Evolutionary conservation across 2,113 vertebrate genomes (phyloP).

Genomic region (Spea bombifrons): DNA sequence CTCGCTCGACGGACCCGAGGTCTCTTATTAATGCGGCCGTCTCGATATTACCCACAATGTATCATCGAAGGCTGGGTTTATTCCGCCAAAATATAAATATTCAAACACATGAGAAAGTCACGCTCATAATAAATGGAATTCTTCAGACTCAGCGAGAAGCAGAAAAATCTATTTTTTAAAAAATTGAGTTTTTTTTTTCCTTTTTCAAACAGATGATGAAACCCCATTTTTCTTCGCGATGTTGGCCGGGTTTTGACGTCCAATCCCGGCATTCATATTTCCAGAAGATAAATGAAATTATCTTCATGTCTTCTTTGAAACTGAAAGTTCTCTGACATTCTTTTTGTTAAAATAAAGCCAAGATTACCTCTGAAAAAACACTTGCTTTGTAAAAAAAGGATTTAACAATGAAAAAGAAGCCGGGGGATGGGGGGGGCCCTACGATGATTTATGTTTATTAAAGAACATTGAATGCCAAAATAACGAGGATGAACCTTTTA

Average conservation of each 20-base stretch:
- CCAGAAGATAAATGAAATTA: neutral
- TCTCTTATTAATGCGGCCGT: no score
- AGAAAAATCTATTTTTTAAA: no score
- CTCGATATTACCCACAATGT: no score
- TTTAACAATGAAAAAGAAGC: slow-evolving; percentile 10
- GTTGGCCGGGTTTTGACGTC: no score
- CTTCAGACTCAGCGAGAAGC: no score
- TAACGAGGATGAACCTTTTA: slow-evolving; percentile 36
- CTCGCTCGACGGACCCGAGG: no score
- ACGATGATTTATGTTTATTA: slow-evolving; percentile 13
- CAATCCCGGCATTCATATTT: neutral
- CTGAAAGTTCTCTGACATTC: neutral
- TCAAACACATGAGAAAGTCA: neutral
- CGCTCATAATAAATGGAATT: neutral
- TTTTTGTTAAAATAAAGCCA: neutral
- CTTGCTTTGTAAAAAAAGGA: neutral
- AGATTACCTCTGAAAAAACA: neutral
- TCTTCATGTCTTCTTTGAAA: neutral
- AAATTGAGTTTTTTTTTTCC: no score
- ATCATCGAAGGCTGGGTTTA: no score
- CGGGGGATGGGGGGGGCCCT: neutral
- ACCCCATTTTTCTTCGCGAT: no score
- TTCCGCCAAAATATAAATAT: neutral
- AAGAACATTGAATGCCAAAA: slow-evolving; percentile 27
- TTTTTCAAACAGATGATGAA: no score